A percentile compares a stretch with the other conserved stretches of the same genome.
phyloP scores from a whole-genome alignment of 2,888 invertebrate species.

The Melitaea athalia region DNA sequence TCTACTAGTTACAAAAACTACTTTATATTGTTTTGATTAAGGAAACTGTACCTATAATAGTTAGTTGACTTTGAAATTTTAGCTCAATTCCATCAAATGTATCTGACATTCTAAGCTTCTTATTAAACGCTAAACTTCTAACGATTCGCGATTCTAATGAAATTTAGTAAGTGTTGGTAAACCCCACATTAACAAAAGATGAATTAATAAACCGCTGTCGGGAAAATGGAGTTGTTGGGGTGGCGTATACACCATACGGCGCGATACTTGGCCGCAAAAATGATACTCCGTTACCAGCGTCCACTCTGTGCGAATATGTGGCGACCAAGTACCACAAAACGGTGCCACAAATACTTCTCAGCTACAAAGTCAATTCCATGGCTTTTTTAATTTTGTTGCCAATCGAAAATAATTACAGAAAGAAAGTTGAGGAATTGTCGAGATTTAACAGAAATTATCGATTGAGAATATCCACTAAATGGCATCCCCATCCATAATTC shows the following conservation, averaged over 20 bases:
- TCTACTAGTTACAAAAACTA: neutral
- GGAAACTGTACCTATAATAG: neutral
- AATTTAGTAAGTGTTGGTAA: constrained; percentile 76
- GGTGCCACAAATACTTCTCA: constrained; percentile 84
- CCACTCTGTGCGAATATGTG: constrained; percentile 74
- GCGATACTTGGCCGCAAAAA: constrained; percentile 63
- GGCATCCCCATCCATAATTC: constrained; percentile 68
- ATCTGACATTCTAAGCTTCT: too few species aligned
- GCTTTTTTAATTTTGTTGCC: too few species aligned
- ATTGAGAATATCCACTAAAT: constrained; percentile 66
- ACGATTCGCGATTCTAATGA: neutral
- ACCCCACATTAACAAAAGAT: constrained; percentile 87
- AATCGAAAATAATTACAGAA: too few species aligned
- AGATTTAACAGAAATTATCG: constrained; percentile 73
- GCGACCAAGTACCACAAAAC: constrained; percentile 84
- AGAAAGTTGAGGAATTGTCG: constrained; percentile 79
- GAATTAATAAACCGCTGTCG: constrained; percentile 87
- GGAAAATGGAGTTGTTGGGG: constrained; percentile 85
- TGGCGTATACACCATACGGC: constrained; percentile 89
- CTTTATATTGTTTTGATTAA: neutral
- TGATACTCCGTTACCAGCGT: constrained; percentile 71
- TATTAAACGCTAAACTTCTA: neutral
- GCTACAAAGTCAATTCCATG: constrained; percentile 83
- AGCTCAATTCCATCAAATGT: too few species aligned
- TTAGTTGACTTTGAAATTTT: too few species aligned